Percentiles rank a stretch among this genome's conserved stretches.
These are phyloP conservation scores for Lineus longissimus DNA, from an alignment of 1,140 invertebrate genomes.

Conservation along the genomic window DNA sequence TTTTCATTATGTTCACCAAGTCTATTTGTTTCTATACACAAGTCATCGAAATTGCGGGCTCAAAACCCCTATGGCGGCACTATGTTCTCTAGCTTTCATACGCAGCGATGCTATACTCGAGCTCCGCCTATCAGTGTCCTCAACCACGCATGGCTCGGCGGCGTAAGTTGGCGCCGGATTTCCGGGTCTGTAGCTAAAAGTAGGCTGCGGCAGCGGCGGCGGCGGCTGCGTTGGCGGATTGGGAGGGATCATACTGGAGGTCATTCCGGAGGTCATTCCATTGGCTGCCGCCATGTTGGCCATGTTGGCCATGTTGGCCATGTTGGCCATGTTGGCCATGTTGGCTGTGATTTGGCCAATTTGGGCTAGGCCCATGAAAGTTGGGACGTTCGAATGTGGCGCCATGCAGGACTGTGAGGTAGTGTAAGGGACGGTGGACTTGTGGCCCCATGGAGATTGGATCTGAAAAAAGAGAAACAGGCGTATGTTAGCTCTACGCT, in stretches of 20 bases:
- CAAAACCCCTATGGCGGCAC: constrained; percentile 34
- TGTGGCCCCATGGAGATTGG: constrained; percentile 13
- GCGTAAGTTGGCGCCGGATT: constrained; percentile 8
- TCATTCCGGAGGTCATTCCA: too few species aligned
- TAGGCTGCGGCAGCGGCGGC: constrained; percentile 11
- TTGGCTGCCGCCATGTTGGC: neutral
- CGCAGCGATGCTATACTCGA: constrained; percentile 83
- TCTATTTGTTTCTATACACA: too few species aligned
- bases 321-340: neutral
- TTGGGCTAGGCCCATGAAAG: constrained; percentile 33
- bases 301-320: neutral
- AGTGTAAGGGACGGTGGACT: constrained; percentile 10
- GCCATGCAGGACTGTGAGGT: constrained; percentile 30
- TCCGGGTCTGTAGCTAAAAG: constrained; percentile 14
- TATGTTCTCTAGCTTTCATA: constrained; percentile 83
- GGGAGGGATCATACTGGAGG: neutral
- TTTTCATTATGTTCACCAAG: too few species aligned
- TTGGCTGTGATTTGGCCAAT: constrained; percentile 8
- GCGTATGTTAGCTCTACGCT: neutral
- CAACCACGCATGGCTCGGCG: neutral
- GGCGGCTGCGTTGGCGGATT: constrained; percentile 19
- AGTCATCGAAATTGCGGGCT: constrained; percentile 15
- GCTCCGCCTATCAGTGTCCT: constrained; percentile 69
- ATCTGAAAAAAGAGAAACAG: constrained; percentile 25
- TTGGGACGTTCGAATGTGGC: constrained; percentile 26